Evolutionary conservation across 2,888 invertebrate species (phyloP).

Genomic region (Anorthoa munda): DNA sequence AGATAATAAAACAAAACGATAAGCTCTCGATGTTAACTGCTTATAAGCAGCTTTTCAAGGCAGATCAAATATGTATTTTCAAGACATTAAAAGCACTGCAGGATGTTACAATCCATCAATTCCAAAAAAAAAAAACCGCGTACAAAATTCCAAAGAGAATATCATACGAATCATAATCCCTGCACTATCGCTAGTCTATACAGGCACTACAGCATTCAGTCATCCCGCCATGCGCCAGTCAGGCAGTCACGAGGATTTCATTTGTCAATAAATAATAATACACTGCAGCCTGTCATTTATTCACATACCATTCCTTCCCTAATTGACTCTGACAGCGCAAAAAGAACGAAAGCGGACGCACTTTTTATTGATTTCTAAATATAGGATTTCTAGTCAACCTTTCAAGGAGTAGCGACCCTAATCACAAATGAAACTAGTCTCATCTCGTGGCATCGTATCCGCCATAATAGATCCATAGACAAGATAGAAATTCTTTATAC

Average conservation of each 20-base stretch:
- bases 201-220: constrained; percentile 15
- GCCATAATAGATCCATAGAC: constrained; percentile 51
- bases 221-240: constrained; percentile 25
- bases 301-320: constrained; percentile 25
- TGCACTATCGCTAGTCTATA: constrained; percentile 13
- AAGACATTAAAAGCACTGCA: background rate
- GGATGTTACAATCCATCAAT: background rate
- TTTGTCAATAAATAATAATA: constrained; percentile 51
- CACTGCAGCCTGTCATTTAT: constrained; percentile 32
- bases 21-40: background rate
- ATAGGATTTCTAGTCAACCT: constrained; percentile 44
- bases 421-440: constrained; percentile 52
- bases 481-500: constrained; percentile 56
- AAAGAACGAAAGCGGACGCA: constrained; percentile 42
- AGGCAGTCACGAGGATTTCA: constrained; percentile 30
- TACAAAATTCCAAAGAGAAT: constrained; percentile 17
- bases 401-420: constrained; percentile 44
- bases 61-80: background rate
- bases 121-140: background rate
- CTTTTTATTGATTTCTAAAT: constrained; percentile 56
- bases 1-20: too few relatives aligned
- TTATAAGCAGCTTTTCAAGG: background rate
- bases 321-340: constrained; percentile 48
- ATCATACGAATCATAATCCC: constrained; percentile 22
- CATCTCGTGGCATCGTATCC: constrained; percentile 43